Evolutionary conservation across 2,888 invertebrate species (phyloP).

Genomic region (Drosophila mayaguana): DNA sequence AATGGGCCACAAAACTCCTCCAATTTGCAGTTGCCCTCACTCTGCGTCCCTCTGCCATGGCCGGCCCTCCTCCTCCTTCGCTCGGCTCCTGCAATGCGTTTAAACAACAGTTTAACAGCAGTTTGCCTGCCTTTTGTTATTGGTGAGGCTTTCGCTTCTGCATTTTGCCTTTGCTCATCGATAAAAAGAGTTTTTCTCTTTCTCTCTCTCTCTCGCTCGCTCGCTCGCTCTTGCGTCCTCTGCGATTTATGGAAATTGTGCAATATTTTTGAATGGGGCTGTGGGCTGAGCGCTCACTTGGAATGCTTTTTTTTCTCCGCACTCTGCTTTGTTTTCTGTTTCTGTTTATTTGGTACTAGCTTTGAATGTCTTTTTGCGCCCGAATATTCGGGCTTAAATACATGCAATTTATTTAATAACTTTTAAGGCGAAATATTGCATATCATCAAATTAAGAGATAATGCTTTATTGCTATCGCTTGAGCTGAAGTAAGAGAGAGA

Average conservation of each 20-base stretch:
- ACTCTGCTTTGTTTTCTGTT: conserved; percentile 19
- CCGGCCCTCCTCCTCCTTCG: neutral
- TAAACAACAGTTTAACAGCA: conserved; percentile 80
- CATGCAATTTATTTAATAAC: conserved; percentile 24
- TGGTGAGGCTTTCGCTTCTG: conserved; percentile 74
- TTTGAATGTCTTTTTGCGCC: conserved; percentile 16
- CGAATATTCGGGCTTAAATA: conserved; percentile 19
- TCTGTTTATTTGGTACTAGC: conserved; percentile 28
- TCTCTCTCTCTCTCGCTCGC: neutral
- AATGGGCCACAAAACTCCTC: conserved; percentile 63
- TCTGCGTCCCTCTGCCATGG: neutral
- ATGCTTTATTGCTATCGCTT: neutral
- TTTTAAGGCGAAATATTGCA: neutral
- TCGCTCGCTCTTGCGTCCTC: neutral
- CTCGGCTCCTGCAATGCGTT: conserved; percentile 61
- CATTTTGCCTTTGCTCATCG: conserved; percentile 63
- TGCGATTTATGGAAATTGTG: conserved; percentile 77
- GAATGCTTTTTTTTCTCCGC: conserved; percentile 3
- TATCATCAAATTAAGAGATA: conserved; percentile 5
- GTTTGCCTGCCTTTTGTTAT: conserved; percentile 78
- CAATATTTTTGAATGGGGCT: conserved; percentile 62
- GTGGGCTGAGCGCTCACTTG: conserved; percentile 13
- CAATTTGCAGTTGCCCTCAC: conserved; percentile 37
- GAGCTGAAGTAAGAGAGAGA: neutral
- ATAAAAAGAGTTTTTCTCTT: conserved; percentile 48